These are phyloP conservation scores for Acarapis woodi DNA, from an alignment of 1,140 invertebrate genomes.

Conservation along the genomic window DNA sequence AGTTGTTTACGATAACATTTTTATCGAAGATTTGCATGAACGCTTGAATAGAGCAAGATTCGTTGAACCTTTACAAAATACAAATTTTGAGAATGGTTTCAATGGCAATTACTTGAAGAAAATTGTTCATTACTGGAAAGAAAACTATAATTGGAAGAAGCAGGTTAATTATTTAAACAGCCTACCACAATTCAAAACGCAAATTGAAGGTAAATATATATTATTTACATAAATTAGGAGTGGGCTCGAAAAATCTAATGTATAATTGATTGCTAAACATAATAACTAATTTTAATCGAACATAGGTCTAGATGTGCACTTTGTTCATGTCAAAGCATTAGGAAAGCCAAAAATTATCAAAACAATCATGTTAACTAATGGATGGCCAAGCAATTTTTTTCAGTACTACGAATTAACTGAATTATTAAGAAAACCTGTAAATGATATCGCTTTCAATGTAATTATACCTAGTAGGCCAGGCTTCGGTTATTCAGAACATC, in stretches of 20 bases:
- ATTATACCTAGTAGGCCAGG: slow-evolving; percentile 50
- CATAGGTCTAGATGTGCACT: slow-evolving; percentile 45
- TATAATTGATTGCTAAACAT: no score
- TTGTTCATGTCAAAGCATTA: slow-evolving; percentile 19
- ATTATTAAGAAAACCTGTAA: slow-evolving; percentile 22
- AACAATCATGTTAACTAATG: slow-evolving; percentile 21
- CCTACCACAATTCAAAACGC: slow-evolving; percentile 15
- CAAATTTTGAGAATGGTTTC: slow-evolving; percentile 43
- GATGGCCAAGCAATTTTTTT: slow-evolving; percentile 61
- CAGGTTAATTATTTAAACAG: slow-evolving; percentile 29
- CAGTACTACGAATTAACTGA: slow-evolving; percentile 58
- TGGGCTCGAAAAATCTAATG: no score
- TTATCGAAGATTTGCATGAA: slow-evolving; percentile 8
- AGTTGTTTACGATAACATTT: slow-evolving; percentile 7
- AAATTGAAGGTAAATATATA: slow-evolving; percentile 31
- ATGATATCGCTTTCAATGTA: slow-evolving; percentile 41
- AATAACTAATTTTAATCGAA: no score
- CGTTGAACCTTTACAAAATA: slow-evolving; percentile 24
- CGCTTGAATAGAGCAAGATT: slow-evolving; percentile 6
- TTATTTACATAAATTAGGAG: slow-evolving; percentile 44
- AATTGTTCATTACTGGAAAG: slow-evolving; percentile 37
- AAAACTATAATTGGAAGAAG: slow-evolving; percentile 39
- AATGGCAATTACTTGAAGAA: slow-evolving; percentile 34
- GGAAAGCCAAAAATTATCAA: slow-evolving; percentile 6
- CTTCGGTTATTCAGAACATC: slow-evolving; percentile 47